Evolutionary conservation across 2,113 vertebrate genomes (phyloP).

Genomic region (Clarias macrocephalus): DNA sequence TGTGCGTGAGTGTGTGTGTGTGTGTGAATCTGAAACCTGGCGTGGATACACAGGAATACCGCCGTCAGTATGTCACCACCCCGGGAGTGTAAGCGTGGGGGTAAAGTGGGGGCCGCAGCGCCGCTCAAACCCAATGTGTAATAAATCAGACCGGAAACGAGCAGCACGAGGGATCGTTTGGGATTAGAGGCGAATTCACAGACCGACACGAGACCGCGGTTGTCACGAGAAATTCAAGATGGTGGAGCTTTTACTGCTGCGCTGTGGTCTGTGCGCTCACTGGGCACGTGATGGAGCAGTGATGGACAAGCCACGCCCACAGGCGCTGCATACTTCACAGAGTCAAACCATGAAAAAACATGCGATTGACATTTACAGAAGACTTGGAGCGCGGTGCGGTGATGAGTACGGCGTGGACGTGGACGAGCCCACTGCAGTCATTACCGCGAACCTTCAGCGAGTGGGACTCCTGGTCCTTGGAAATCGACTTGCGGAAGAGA

Average conservation of each 20-base stretch:
- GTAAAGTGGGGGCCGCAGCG: slow-evolving; percentile 5
- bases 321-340: no score
- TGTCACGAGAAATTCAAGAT: neutral
- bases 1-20: slow-evolving; percentile 4
- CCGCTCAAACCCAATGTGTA: slow-evolving; percentile 7
- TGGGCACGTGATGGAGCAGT: neutral
- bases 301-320: no score
- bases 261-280: neutral
- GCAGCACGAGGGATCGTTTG: neutral
- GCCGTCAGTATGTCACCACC: slow-evolving; percentile 45
- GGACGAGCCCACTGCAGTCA: no score
- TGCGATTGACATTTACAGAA: no score
- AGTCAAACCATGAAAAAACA: no score
- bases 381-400: no score
- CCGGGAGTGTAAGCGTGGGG: slow-evolving; percentile 24
- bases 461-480: no score
- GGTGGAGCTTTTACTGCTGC: neutral
- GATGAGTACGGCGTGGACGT: no score
- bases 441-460: no score
- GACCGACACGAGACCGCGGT: neutral
- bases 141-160: slow-evolving; percentile 18
- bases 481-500: no score
- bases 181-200: neutral
- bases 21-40: slow-evolving; percentile 47
- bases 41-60: slow-evolving; percentile 44